Base-by-base conservation (phyloP, 1,140 invertebrate genomes). In the Hirudo medicinalis region DNA sequence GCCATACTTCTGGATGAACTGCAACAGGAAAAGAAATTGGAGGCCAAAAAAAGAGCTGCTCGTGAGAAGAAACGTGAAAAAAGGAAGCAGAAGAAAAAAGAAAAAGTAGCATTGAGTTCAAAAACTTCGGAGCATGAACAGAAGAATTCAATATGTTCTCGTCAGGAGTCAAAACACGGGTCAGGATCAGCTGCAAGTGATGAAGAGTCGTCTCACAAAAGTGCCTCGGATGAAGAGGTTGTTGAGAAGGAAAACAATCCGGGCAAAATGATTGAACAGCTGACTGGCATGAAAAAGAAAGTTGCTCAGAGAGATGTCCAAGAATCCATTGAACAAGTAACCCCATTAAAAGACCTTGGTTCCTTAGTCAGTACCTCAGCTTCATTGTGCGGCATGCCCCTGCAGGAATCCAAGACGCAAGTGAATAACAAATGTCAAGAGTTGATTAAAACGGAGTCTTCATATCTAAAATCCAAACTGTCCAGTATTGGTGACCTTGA, bases 1-100 rank as follows among this genome's bases (percentile, higher is more conserved):
- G 89, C 88, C 22, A 95, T 91, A 76, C 81, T 99, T 8, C 83
- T 99, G 2, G 92, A 97, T 81, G 92, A 97, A 81, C 83, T 99
- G 0, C 94, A 97, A 79, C 88, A 91, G 81, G 96, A 99, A 80
- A 88, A 91, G 75, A 90, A 88, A 32, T 85, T 91, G 60, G 93
- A 97, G 79, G 92, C 97, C 80, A 89, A 87, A 69, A 91, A 92
- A 76, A 89, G 90, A 76, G 88, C 89, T 11, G 92, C 93, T 11
- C 92, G 92, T 13, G 91, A 91, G 29, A 85, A 92, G 22, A 86
- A 91, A 75, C 85, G 94, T 32, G 93, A 97, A 80, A 86, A 92
- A 32, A 94, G 94, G 81, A 92, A 92, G 83, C 91, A 92, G 79
- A 95, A 94, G 85, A 94, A 95, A 80, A 87, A 94, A 71, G 49